Evolutionary conservation across 2,113 vertebrate genomes (phyloP).

Genomic region (Aegypius monachus): DNA sequence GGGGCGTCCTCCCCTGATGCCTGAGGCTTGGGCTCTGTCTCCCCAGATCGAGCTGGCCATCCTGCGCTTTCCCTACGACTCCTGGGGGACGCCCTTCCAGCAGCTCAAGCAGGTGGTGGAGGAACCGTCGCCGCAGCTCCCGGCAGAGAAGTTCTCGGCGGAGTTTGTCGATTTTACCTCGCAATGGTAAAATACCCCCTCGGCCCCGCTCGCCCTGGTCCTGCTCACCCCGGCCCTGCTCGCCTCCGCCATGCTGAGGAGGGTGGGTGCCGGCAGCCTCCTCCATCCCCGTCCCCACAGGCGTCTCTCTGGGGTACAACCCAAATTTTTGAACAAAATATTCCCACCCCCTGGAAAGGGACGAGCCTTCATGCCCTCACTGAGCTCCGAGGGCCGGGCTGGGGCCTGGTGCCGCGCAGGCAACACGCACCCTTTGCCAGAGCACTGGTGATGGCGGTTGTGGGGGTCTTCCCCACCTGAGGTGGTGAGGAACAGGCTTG

Average conservation of each 20-base stretch:
- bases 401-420: background rate
- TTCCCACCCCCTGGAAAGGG: fast-evolving
- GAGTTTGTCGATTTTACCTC: constrained; percentile 95
- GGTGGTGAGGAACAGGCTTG: fast-evolving
- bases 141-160: constrained; percentile 84
- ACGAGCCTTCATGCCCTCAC: fast-evolving
- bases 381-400: fast-evolving
- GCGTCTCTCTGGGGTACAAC: background rate
- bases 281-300: fast-evolving
- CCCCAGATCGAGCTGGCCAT: constrained; percentile 91
- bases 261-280: fast-evolving
- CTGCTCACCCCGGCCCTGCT: background rate
- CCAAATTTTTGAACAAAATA: background rate
- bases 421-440: fast-evolving
- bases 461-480: background rate
- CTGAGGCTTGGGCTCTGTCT: background rate
- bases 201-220: fast-evolving
- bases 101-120: constrained; percentile 98
- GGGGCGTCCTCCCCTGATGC: fast-evolving
- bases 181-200: constrained; percentile 76
- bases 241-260: fast-evolving
- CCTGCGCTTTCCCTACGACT: constrained; percentile 92
- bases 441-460: fast-evolving
- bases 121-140: constrained; percentile 91
- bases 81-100: constrained; percentile 95